Evolutionary conservation across 1,140 invertebrate genomes (phyloP).

Genomic region (Coelopa frigida): DNA sequence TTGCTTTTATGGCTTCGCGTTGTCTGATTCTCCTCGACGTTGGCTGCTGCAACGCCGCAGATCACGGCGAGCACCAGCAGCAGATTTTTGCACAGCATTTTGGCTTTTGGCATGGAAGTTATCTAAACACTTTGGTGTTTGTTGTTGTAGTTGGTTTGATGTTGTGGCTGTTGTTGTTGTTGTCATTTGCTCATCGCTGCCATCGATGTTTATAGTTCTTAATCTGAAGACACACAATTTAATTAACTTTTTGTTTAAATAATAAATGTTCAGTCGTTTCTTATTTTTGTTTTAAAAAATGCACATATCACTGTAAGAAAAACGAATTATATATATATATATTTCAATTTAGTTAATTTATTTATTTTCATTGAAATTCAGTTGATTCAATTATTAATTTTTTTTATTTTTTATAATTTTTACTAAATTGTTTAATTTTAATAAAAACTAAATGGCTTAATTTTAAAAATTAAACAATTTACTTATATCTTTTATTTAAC

Average conservation of each 20-base stretch:
- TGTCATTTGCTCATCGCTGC: not conserved
- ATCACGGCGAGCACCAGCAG: too few species aligned
- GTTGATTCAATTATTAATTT: not conserved
- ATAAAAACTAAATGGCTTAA: not conserved
- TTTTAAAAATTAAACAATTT: slow-evolving; percentile 4
- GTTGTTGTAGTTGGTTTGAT: not conserved
- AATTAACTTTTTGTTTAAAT: too few species aligned
- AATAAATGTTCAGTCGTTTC: too few species aligned
- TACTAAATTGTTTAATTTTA: slow-evolving; percentile 3
- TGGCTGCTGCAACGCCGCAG: too few species aligned
- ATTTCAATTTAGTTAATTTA: too few species aligned
- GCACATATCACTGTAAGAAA: too few species aligned
- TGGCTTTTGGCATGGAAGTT: not conserved
- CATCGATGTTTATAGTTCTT: too few species aligned
- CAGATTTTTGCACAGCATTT: too few species aligned
- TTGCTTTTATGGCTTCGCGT: not conserved
- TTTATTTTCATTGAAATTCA: slow-evolving; percentile 1
- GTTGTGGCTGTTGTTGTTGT: not conserved
- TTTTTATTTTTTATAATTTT: not conserved
- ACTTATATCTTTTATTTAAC: not conserved
- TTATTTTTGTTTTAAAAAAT: too few species aligned
- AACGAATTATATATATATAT: too few species aligned
- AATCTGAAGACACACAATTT: too few species aligned
- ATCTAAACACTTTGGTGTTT: not conserved
- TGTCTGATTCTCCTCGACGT: too few species aligned